A percentile compares a stretch with the other conserved stretches of the same genome.
phyloP scores from a whole-genome alignment of 2,113 vertebrate genomes.

The Heliornis fulica region DNA sequence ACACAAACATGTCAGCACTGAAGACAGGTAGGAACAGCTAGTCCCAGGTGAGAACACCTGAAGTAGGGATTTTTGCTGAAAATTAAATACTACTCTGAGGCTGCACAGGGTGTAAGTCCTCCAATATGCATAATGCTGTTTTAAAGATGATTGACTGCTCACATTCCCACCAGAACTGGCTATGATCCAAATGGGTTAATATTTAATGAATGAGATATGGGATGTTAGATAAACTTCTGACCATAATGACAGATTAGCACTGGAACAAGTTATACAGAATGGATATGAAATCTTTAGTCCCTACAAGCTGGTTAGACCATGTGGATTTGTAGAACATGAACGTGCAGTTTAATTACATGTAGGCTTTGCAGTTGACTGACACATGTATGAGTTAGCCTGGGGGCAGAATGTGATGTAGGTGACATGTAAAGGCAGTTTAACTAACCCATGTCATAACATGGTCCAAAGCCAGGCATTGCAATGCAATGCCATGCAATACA shows the following conservation, averaged over 20 bases:
- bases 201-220: background rate
- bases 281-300: background rate
- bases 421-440: background rate
- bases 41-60: background rate
- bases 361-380: background rate
- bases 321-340: background rate
- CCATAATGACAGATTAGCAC: background rate
- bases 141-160: background rate
- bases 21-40: background rate
- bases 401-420: background rate
- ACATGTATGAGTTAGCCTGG: accelerated
- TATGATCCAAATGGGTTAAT: background rate
- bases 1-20: background rate
- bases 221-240: background rate
- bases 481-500: background rate
- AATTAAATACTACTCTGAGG: background rate
- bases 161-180: background rate
- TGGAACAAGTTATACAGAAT: background rate
- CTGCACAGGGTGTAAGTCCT: background rate
- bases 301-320: background rate
- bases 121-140: background rate
- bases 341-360: background rate
- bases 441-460: background rate
- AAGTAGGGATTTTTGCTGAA: background rate
- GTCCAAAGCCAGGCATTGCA: background rate